These are phyloP conservation scores for Orchesella cincta DNA, from an alignment of 1,140 invertebrate genomes.

Conservation along the genomic window DNA sequence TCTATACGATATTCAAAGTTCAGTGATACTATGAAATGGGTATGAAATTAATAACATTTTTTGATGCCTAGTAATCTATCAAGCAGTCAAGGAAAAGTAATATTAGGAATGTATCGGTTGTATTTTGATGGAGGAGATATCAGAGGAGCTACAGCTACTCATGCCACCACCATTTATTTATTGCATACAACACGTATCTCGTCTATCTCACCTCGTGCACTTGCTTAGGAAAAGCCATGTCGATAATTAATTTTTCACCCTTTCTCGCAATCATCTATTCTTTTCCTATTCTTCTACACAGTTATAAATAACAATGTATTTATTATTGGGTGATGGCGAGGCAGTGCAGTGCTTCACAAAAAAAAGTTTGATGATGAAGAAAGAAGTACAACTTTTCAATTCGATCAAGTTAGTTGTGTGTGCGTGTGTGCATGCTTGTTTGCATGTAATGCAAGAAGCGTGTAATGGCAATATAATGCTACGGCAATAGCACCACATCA, in stretches of 20 bases:
- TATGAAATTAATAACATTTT: too few species aligned
- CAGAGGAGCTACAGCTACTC: too few species aligned
- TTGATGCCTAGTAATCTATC: too few species aligned
- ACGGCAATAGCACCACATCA: too few species aligned
- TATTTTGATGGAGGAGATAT: too few species aligned
- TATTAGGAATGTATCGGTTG: too few species aligned
- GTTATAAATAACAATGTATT: slow-evolving; percentile 14
- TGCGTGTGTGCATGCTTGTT: neutral
- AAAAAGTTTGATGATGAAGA: neutral
- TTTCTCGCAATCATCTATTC: neutral
- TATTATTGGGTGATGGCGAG: slow-evolving; percentile 12
- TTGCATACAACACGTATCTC: neutral
- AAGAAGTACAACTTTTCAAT: neutral
- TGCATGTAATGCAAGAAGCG: neutral
- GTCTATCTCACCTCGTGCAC: neutral
- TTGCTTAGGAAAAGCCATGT: slow-evolving; percentile 1
- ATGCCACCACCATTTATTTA: neutral
- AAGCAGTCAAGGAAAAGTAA: too few species aligned
- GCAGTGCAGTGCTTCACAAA: neutral
- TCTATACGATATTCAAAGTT: too few species aligned
- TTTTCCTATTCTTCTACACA: too few species aligned
- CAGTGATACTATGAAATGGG: too few species aligned
- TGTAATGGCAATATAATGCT: too few species aligned
- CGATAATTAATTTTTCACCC: slow-evolving; percentile 9
- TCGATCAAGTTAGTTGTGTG: neutral